phyloP scores from a whole-genome alignment of 2,888 invertebrate genomes.

The Ectobius pallidus region DNA sequence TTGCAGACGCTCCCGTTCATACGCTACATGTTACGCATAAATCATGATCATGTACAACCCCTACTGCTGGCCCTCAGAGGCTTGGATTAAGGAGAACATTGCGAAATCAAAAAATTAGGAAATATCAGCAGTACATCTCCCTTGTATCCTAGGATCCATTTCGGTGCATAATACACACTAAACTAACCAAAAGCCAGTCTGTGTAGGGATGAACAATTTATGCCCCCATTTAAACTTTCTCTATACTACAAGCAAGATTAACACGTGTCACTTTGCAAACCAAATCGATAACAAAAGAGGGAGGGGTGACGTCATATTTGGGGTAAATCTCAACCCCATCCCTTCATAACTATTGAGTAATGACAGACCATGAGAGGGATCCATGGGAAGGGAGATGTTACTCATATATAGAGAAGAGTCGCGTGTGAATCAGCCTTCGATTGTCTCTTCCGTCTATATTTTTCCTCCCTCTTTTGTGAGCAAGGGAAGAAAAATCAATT shows the following conservation, averaged over 20 bases:
- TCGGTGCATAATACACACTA: no score
- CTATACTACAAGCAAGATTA: constrained; percentile 6
- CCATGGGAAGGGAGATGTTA: background rate
- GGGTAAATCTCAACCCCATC: background rate
- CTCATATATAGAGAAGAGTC: background rate
- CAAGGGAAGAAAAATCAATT: constrained; percentile 4
- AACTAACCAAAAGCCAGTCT: no score
- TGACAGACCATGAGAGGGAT: constrained; percentile 6
- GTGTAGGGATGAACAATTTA: no score
- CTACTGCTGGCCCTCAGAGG: no score
- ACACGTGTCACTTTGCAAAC: constrained; percentile 12
- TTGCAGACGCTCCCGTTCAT: no score
- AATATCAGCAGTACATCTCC: no score
- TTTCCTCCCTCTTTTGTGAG: background rate
- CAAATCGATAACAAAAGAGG: constrained; percentile 12
- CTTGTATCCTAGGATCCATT: no score
- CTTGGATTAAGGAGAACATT: no score
- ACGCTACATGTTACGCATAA: no score
- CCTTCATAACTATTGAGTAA: background rate
- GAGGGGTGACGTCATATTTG: constrained; percentile 9
- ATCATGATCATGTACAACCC: no score
- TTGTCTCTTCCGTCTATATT: no score
- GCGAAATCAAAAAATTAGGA: no score
- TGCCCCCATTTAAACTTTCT: background rate
- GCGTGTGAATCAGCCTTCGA: background rate